Evolutionary conservation across 1,140 invertebrate genomes (phyloP), one percentile per base, ranked within the genome.

Genomic region (Zaprionus camerounensis): DNA sequence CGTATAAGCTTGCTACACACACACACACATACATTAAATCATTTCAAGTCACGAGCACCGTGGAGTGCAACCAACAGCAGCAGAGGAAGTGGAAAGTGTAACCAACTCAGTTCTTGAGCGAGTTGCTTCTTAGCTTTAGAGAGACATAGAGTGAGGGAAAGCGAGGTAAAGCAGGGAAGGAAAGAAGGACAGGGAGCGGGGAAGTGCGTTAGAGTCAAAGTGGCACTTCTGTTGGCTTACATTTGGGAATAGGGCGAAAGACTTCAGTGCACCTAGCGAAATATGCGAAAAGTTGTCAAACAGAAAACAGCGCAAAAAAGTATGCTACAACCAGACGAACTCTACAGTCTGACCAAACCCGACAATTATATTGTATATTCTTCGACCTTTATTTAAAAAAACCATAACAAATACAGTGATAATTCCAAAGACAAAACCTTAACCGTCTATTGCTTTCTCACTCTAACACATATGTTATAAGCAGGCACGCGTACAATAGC

Each of bases 41-140:
- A 66, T 66, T 66, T 66, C 41, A 66, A 66, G 64, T 66, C 64
- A 66, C 53, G 64, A 36, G 22, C 53, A 13, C 24, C 62, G n/a
- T 66, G n/a, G 53, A 66, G 62, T 64, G 28, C 31, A 36, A 20
- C 41, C 41, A 17, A n/a, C 41, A 9, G 41, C 41, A 17, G 41
- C 41, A 9, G 41, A n/a, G 31, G 31, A 46, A 46, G 41, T 17
- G n/a, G 6, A 24, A 17, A 49, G n/a, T 49, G 46, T 20, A 20
- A 7, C n/a, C 5, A 49, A 12, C 31, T 13, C 11, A 34, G 46
- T 26, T 34, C 34, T 31, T 49, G 41, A 5, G 44, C 28, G 31
- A 22, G 34, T 46, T 15, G 20, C 11, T 2, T 13, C 3, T 36
- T 34, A 22, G 13, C n/a, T 55, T 41, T 15, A 51, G n/a, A 9